A percentile compares a stretch with the other conserved stretches of the same genome.
Conservation (phyloP, 2,888 invertebrate genomes). For the Cephalotes varians region DNA sequence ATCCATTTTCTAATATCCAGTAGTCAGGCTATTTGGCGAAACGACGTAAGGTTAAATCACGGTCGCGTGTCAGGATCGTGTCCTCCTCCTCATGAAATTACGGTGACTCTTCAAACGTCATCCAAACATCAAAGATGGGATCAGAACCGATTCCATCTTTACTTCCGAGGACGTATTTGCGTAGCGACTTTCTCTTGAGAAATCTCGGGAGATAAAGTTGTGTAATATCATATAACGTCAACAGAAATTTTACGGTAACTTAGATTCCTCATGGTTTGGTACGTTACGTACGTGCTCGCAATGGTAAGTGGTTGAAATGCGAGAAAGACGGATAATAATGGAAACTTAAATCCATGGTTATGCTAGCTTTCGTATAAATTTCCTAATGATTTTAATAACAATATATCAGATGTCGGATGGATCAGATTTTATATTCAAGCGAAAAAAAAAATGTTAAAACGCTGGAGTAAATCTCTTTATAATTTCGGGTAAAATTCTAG, state of each 20-base stretch:
- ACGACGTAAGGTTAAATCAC: slow-evolving; percentile 47
- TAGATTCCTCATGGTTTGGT: neutral
- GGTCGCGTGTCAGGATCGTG: slow-evolving; percentile 7
- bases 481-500: slow-evolving; percentile 13
- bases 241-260: slow-evolving; percentile 5
- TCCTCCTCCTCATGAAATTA: neutral
- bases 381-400: neutral
- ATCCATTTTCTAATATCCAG: slow-evolving; percentile 67
- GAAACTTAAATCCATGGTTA: neutral
- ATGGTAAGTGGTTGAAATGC: neutral
- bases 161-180: too few relatives aligned
- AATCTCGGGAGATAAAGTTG: neutral
- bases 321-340: slow-evolving; percentile 35
- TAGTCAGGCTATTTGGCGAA: slow-evolving; percentile 29
- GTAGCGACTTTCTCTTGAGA: neutral
- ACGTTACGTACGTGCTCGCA: neutral
- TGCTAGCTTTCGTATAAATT: neutral
- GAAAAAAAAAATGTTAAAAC: neutral
- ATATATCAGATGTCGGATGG: slow-evolving; percentile 3
- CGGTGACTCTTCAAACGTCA: neutral
- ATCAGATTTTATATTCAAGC: neutral
- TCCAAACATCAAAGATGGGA: too few relatives aligned
- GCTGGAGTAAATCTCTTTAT: neutral
- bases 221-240: neutral
- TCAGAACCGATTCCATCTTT: neutral